phyloP scores from a whole-genome alignment of 2,888 invertebrate species.

The Drosophila maculinotata region DNA sequence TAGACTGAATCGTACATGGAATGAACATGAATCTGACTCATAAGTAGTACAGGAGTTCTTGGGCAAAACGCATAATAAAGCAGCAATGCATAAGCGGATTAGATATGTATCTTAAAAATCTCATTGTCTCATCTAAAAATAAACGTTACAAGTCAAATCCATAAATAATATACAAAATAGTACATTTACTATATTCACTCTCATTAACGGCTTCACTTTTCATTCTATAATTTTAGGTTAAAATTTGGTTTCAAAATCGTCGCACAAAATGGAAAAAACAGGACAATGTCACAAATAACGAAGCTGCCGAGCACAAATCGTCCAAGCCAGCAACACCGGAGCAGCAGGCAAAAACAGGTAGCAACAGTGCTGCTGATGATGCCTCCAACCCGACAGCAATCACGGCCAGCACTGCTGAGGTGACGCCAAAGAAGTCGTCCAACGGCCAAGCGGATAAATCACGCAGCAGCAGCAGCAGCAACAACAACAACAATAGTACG shows the following conservation, averaged over 20 bases:
- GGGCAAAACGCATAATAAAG: not conserved
- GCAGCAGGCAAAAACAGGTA: slow-evolving; percentile 1
- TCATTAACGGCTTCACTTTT: not conserved
- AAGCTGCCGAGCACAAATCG: slow-evolving; percentile 88
- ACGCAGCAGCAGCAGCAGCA: slow-evolving; percentile 52
- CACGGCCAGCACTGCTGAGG: slow-evolving; percentile 28
- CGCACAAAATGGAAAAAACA: slow-evolving; percentile 92
- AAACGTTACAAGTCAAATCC: too few relatives aligned
- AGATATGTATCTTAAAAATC: not conserved
- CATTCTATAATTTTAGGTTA: slow-evolving; percentile 73
- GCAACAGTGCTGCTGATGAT: slow-evolving; percentile 33
- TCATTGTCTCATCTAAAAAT: not conserved
- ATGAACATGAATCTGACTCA: slow-evolving; percentile 25
- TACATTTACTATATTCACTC: too few relatives aligned
- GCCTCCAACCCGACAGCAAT: slow-evolving; percentile 31
- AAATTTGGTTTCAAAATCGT: slow-evolving; percentile 85
- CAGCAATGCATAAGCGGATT: not conserved
- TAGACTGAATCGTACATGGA: slow-evolving; percentile 2
- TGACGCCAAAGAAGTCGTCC: slow-evolving; percentile 55
- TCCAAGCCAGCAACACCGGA: slow-evolving; percentile 43
- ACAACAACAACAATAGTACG: slow-evolving; percentile 40
- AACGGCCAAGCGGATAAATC: slow-evolving; percentile 43
- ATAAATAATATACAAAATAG: too few relatives aligned
- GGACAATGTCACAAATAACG: slow-evolving; percentile 95
- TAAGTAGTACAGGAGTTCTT: not conserved